Evolutionary conservation across 2,113 vertebrate species (phyloP), one percentile per base, ranked within the genome.

Genomic region (Planiliza haematocheilus): DNA sequence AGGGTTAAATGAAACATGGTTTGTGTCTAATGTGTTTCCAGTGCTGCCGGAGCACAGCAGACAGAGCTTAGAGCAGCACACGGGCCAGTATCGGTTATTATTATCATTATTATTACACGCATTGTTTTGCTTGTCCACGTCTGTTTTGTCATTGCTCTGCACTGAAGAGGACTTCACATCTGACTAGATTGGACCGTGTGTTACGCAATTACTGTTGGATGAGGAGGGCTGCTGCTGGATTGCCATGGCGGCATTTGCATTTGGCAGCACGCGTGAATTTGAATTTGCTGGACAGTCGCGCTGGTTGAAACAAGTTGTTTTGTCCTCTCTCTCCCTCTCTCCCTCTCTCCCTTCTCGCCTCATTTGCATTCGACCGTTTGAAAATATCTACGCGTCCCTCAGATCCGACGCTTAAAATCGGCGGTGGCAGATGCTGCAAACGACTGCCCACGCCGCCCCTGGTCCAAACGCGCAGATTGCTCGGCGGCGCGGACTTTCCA

Each of bases 11-110:
- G 48, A 66, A 74, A 56, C 68, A 48, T 16, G 52, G 10, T 70
- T 73, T 41, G 53, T 55, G 50, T 61, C 64, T 59, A n/a, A 65
- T 68, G 57, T 60, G 57, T 60, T 57, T 67, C 30, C 59, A 71
- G 14, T n/a, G n/a, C 52, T 62, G 8, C 20, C 11, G 58, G 46
- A 71, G 17, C 66, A 38, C 36, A 13, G 34, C 30, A 45, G 55
- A 48, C 12, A 16, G 5, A 34, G 55, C 16, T 62, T 8, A 17
- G 50, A 49, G 18, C 53, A 21, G 36, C 39, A 66, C 34, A 18
- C 18, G 30, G 4, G 24, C 55, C 55, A 36, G 8, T 7, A 30
- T 50, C 70, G 20, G 0, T 38, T 0, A 1, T 45, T 20, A 37
- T 68, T 37, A 49, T 66, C 17, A 0, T 38, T 0, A 1, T 45